Conservation (phyloP, 2,113 vertebrate species). For the Hypanus sabinus region DNA sequence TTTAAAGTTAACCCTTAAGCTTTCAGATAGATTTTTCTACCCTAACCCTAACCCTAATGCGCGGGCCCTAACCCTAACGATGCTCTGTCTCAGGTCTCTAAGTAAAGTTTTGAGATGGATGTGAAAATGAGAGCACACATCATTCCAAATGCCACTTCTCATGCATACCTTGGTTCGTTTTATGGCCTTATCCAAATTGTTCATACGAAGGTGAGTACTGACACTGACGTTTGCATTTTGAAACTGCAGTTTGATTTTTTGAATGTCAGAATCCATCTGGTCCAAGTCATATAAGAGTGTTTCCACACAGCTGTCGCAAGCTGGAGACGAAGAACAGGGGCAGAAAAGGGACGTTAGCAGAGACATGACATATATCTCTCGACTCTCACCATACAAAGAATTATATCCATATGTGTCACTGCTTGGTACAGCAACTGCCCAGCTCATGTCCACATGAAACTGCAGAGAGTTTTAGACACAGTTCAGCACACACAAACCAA, state of each 20-base stretch:
- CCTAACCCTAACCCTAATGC: too few species aligned
- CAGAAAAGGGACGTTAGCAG: too few species aligned
- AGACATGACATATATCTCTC: too few species aligned
- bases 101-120: not conserved
- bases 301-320: slow-evolving; percentile 82
- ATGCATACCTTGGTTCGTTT: slow-evolving; percentile 68
- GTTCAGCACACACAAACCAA: too few species aligned
- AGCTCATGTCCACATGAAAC: too few species aligned
- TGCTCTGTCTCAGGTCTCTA: not conserved
- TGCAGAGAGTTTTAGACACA: too few species aligned
- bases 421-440: too few species aligned
- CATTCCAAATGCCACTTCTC: not conserved
- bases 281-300: slow-evolving; percentile 72
- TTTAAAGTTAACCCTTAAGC: too few species aligned
- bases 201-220: slow-evolving; percentile 60
- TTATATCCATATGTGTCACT: too few species aligned
- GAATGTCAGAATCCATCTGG: slow-evolving; percentile 61
- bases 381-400: too few species aligned
- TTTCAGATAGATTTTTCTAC: too few species aligned
- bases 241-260: slow-evolving; percentile 64
- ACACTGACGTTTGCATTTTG: slow-evolving; percentile 56
- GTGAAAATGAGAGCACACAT: not conserved
- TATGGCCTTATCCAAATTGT: slow-evolving; percentile 63
- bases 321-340: slow-evolving; percentile 52
- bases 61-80: too few species aligned